phyloP scores from a whole-genome alignment of 2,888 invertebrate species.

The Plebejus melissa region DNA sequence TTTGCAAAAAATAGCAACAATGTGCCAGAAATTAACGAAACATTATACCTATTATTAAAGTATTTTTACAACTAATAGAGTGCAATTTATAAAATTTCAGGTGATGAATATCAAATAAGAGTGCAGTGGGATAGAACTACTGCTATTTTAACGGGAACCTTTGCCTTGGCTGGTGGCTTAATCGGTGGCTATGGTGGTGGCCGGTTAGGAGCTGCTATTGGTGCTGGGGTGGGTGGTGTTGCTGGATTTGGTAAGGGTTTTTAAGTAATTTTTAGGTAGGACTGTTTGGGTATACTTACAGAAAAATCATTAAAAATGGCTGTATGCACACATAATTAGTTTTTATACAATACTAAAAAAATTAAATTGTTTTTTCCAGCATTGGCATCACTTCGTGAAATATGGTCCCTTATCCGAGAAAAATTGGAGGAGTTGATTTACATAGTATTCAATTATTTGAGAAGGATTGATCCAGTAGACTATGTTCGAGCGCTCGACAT shows the following conservation, averaged over 20 bases:
- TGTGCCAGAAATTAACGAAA: too few relatives aligned
- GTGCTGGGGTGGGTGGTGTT: conserved; percentile 57
- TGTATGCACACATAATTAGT: too few relatives aligned
- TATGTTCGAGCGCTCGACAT: conserved; percentile 51
- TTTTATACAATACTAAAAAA: too few relatives aligned
- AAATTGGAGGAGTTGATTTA: conserved; percentile 54
- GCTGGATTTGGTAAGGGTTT: conserved; percentile 47
- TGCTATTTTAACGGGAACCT: conserved; percentile 48
- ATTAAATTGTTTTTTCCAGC: conserved; percentile 43
- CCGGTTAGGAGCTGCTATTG: conserved; percentile 55
- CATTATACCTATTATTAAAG: too few relatives aligned
- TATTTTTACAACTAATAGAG: too few relatives aligned
- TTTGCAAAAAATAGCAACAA: too few relatives aligned
- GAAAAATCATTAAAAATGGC: too few relatives aligned
- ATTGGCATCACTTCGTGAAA: conserved; percentile 54
- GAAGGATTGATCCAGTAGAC: conserved; percentile 55
- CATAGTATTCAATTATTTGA: conserved; percentile 59
- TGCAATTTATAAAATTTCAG: conserved; percentile 41
- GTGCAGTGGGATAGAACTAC: conserved; percentile 56
- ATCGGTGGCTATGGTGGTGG: conserved; percentile 60
- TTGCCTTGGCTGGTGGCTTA: conserved; percentile 55
- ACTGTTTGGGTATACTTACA: too few relatives aligned
- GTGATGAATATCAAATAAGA: conserved; percentile 56
- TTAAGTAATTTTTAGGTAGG: neutral
- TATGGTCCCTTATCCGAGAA: conserved; percentile 55